phyloP scores from a whole-genome alignment of 2,888 invertebrate species.

The Eilema griseolum region DNA sequence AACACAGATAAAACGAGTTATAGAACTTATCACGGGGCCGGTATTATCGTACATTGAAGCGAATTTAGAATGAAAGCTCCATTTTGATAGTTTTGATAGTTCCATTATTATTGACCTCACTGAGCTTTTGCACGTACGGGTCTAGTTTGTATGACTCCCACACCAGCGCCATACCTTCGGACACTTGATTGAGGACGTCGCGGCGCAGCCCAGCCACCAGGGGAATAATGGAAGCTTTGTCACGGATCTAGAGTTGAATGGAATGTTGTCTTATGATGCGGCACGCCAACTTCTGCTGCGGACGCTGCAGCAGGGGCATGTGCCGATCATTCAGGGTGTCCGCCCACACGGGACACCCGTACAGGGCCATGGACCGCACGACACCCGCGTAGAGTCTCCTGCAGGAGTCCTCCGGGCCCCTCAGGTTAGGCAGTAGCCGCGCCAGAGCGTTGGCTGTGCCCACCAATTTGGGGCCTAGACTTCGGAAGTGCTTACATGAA shows the following conservation, averaged over 20 bases:
- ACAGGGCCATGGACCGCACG: no score
- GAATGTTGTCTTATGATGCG: no score
- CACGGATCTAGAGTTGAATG: conserved; percentile 91
- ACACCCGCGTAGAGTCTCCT: no score
- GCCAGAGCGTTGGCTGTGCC: no score
- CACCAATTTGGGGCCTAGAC: no score
- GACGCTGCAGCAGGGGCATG: no score
- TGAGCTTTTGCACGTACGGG: conserved; percentile 97
- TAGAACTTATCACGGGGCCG: conserved; percentile 26
- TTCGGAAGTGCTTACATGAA: conserved; percentile 86
- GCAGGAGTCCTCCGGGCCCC: no score
- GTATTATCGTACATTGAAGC: conserved; percentile 33
- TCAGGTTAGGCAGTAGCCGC: no score
- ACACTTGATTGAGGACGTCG: conserved; percentile 95
- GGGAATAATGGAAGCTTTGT: conserved; percentile 96
- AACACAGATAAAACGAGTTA: conserved; percentile 48
- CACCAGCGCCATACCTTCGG: conserved; percentile 97
- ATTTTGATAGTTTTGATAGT: no score
- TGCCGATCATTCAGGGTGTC: no score
- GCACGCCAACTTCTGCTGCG: no score
- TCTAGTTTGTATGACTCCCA: conserved; percentile 99
- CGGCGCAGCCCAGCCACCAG: conserved; percentile 98
- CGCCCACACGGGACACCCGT: no score
- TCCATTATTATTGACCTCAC: conserved; percentile 89
- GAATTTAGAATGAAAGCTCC: conserved; percentile 6